These are phyloP conservation scores for Lamproptera curius DNA, from an alignment of 2,888 invertebrate genomes.

Conservation along the genomic window DNA sequence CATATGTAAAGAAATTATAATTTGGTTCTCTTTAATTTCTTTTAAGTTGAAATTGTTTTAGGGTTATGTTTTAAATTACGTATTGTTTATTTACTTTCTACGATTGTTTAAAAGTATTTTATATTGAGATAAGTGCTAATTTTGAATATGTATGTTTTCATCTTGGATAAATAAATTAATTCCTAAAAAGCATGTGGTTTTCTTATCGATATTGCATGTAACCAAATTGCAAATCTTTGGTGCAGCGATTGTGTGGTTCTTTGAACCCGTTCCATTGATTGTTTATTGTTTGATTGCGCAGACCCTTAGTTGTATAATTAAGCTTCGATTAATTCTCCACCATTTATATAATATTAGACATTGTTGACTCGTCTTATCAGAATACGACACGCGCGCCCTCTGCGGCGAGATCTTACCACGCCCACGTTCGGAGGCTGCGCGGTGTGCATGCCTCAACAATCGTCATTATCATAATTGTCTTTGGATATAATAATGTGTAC, in stretches of 20 bases:
- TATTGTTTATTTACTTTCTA: no score
- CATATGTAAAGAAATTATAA: not conserved
- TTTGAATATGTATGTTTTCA: no score
- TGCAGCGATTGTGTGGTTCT: conserved; percentile 51
- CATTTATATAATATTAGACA: conserved; percentile 55
- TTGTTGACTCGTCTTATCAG: conserved; percentile 74
- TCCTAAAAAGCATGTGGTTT: no score
- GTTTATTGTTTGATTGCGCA: not conserved
- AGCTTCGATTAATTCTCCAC: conserved; percentile 34
- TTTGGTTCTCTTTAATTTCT: no score
- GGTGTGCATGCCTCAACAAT: conserved; percentile 34
- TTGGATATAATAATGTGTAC: conserved; percentile 31
- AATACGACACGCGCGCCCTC: conserved; percentile 52
- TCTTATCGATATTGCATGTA: conserved; percentile 30
- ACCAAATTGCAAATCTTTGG: conserved; percentile 39
- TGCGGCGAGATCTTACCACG: conserved; percentile 63
- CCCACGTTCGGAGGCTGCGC: conserved; percentile 61
- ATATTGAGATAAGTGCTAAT: no score
- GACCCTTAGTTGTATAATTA: conserved; percentile 3
- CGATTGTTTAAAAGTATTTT: no score
- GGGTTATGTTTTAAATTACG: no score
- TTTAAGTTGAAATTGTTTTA: no score
- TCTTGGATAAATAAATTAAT: no score
- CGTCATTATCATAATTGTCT: not conserved
- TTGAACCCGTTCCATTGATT: not conserved